Evolutionary conservation across 2,113 vertebrate genomes (phyloP), one percentile per base, ranked within the genome.

Genomic region (Anolis carolinensis): DNA sequence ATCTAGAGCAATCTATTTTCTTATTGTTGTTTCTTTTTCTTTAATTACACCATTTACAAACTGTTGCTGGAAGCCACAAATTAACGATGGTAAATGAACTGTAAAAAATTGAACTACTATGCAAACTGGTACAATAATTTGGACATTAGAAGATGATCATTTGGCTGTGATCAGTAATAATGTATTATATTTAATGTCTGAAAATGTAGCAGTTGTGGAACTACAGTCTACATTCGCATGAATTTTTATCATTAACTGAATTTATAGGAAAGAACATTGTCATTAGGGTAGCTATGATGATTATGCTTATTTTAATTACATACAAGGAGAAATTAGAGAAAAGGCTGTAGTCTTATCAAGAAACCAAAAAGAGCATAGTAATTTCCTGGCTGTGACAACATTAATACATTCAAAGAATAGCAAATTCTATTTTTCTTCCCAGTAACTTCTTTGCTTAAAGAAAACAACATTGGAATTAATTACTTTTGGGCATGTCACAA

Each of bases 51-150:
- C 72, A 87, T 87, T 93, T 82, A 89, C 76, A 91, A 81, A 83
- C 50, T 82, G 36, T 90, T 90, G 86, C 65, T 93, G 86, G 83
- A 90, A 95, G 85, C 14, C 36, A 85, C 9, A 48, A 93, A 93
- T 93, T 94, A 93, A 86, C 86, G 30, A 75, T 87, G 84, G 91
- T 90, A 93, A 93, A 95, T 87, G 84, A 87, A 79, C 82, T 85
- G 74, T 27, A 83, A 93, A 93, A 86, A 87, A 86, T 77, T 83
- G n/a, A 92, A 68, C 71, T 79, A 74, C 32, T 86, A 83, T 81
- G 62, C 39, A 95, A 91, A 90, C n/a, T 39, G 67, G 10, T 89
- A 34, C 65, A 79, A 86, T 89, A 87, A 73, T 36, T 88, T 80
- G 78, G 84, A 82, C 70, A 82, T 88, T 91, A 71, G 87, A 89